phyloP scores from a whole-genome alignment of 2,113 vertebrate species.

The Nycticebus coucang region DNA sequence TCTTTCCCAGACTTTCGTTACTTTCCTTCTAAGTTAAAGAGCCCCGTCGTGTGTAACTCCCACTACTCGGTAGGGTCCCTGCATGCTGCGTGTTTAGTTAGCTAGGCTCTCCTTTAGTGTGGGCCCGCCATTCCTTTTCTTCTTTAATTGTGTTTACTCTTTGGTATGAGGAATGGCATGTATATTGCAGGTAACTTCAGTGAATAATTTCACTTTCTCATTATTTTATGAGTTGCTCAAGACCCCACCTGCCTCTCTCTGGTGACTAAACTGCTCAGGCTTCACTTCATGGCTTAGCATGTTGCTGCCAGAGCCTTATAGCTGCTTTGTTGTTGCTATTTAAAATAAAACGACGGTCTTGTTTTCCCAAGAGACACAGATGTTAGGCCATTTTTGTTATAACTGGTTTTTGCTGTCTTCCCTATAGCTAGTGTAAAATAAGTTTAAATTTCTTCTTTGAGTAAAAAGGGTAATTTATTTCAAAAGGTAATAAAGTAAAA shows the following conservation, averaged over 20 bases:
- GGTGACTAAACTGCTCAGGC: rapidly evolving
- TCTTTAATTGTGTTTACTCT: background rate
- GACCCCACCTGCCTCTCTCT: background rate
- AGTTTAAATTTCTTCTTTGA: background rate
- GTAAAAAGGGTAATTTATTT: background rate
- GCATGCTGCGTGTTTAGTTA: background rate
- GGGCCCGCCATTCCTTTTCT: background rate
- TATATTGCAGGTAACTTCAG: background rate
- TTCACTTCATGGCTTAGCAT: rapidly evolving
- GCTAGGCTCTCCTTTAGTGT: too few species aligned
- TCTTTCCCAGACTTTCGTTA: background rate
- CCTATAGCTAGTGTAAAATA: background rate
- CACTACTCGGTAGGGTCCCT: background rate
- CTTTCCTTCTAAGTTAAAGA: background rate
- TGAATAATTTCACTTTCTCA: rapidly evolving
- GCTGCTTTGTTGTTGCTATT: background rate
- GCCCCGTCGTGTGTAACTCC: rapidly evolving
- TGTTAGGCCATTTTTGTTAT: background rate
- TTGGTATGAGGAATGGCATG: rapidly evolving
- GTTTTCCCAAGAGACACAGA: background rate
- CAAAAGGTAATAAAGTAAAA: background rate
- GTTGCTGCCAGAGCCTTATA: rapidly evolving
- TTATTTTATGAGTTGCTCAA: background rate
- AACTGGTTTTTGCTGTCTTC: background rate
- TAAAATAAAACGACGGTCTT: too few species aligned